Evolutionary conservation across 2,888 invertebrate genomes (phyloP).

Genomic region (Oligia strigilis): DNA sequence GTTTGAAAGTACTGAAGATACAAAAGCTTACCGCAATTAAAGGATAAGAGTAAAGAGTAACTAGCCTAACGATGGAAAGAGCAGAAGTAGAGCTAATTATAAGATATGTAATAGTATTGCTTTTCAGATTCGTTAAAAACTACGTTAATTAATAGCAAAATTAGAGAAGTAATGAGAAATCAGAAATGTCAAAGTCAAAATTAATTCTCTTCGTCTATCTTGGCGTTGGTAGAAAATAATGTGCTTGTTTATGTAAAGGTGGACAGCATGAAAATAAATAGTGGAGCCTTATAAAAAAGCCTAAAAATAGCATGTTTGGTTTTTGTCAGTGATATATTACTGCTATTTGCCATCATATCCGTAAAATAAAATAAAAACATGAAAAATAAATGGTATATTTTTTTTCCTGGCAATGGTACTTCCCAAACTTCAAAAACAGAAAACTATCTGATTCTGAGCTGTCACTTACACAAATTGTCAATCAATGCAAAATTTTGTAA

Average conservation of each 20-base stretch:
- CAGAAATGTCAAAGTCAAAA: slow-evolving; percentile 49
- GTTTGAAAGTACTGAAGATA: slow-evolving; percentile 52
- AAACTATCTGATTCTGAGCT: background rate
- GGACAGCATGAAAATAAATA: slow-evolving; percentile 1
- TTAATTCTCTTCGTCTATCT: background rate
- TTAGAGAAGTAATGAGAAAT: slow-evolving; percentile 32
- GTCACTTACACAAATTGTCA: slow-evolving; percentile 16
- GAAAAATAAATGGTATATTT: background rate
- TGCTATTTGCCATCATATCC: background rate
- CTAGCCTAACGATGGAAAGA: slow-evolving; percentile 7
- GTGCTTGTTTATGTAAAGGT: background rate
- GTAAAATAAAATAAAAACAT: too few species aligned
- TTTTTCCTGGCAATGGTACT: background rate
- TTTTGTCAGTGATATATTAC: background rate
- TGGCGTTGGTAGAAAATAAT: slow-evolving; percentile 3
- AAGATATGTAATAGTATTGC: slow-evolving; percentile 60
- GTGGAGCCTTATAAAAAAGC: background rate
- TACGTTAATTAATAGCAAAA: slow-evolving; percentile 38
- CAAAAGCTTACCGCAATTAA: slow-evolving; percentile 39
- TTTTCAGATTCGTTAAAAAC: slow-evolving; percentile 30
- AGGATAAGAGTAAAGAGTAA: slow-evolving; percentile 29
- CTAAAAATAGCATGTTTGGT: background rate
- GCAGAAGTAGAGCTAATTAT: slow-evolving; percentile 23
- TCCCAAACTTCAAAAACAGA: slow-evolving; percentile 22
- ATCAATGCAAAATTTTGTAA: slow-evolving; percentile 42